Evolutionary conservation across 2,797 vertebrate genomes (phyloP), one percentile per base, ranked within the genome.

Genomic region (Helostoma temminkii): DNA sequence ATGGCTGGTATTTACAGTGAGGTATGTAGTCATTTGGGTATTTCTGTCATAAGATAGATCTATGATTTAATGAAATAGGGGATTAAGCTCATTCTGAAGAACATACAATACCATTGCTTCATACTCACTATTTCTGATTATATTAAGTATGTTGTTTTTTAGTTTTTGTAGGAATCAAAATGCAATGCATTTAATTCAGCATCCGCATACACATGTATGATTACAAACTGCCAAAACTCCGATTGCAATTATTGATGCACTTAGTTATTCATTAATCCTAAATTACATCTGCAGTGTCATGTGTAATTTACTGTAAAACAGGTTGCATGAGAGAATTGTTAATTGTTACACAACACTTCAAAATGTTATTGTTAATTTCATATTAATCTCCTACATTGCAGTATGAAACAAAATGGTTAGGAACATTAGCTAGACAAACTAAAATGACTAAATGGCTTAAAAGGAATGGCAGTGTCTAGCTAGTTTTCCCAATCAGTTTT

Each of bases 61-160:
- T 90, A 91, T 93, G 88, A 89, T 91, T 91, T 89, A 92, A 94
- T 92, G 78, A 93, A 91, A 89, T 67, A 64, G 72, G 45, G 78
- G 78, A 79, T 90, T 85, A 88, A 80, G 74, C 65, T 84, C 83
- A 63, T 70, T 76, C 69, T 56, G 52, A 84, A 87, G 78, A 85
- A 86, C 69, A 77, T 57, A 83, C 80, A 89, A 89, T 84, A 77
- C 82, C 86, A 87, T 91, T 81, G 88, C 75, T 88, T 82, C 70
- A 86, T 84, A 84, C 78, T 79, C 61, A 70, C 63, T 50, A 71
- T 80, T 54, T 69, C 48, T 82, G 79, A 89, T 89, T 80, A 74
- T 41, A 52, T 18, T 60, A 60, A 81, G 46, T 67, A 56, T 59
- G 76, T 56, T 72, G 53, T 74, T 12, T 68, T 1, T 49, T 48